These are phyloP conservation scores for Gobiocypris rarus DNA, from an alignment of 2,113 vertebrate species.

Conservation along the genomic window DNA sequence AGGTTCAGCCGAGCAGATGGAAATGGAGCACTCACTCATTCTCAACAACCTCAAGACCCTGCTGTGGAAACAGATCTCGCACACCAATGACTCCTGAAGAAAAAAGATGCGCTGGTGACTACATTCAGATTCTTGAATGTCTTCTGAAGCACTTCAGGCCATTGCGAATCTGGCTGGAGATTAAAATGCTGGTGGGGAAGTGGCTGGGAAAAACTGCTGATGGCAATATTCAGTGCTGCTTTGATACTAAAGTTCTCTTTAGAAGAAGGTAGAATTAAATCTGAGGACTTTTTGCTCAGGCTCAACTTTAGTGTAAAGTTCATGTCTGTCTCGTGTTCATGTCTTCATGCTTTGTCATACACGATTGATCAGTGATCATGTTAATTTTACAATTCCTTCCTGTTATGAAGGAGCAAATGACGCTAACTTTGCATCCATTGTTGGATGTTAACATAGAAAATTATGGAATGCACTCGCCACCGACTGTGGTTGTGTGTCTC, in stretches of 20 bases:
- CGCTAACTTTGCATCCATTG: slow-evolving; percentile 32
- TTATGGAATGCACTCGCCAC: background rate
- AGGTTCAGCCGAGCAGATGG: slow-evolving; percentile 89
- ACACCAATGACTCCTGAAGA: slow-evolving; percentile 91
- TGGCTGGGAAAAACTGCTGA: background rate
- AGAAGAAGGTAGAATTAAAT: background rate
- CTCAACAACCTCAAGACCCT: slow-evolving; percentile 96
- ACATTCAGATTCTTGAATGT: background rate
- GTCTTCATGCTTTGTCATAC: slow-evolving; percentile 18
- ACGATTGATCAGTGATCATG: slow-evolving; percentile 33
- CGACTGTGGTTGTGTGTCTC: slow-evolving; percentile 17
- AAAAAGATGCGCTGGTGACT: slow-evolving; percentile 13
- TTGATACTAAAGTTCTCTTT: background rate
- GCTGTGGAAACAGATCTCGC: slow-evolving; percentile 98
- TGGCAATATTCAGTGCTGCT: slow-evolving; percentile 21
- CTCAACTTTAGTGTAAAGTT: slow-evolving; percentile 1
- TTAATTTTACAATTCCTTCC: slow-evolving; percentile 40
- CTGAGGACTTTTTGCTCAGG: slow-evolving; percentile 17
- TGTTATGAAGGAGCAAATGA: slow-evolving; percentile 4
- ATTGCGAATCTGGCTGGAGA: background rate
- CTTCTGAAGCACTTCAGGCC: slow-evolving; percentile 1
- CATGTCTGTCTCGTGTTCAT: background rate
- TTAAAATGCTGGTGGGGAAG: slow-evolving; percentile 10
- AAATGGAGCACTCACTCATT: slow-evolving; percentile 97
- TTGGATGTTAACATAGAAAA: slow-evolving; percentile 37